Conservation (phyloP, 1,140 invertebrate genomes). For the Drosophila serrata region DNA sequence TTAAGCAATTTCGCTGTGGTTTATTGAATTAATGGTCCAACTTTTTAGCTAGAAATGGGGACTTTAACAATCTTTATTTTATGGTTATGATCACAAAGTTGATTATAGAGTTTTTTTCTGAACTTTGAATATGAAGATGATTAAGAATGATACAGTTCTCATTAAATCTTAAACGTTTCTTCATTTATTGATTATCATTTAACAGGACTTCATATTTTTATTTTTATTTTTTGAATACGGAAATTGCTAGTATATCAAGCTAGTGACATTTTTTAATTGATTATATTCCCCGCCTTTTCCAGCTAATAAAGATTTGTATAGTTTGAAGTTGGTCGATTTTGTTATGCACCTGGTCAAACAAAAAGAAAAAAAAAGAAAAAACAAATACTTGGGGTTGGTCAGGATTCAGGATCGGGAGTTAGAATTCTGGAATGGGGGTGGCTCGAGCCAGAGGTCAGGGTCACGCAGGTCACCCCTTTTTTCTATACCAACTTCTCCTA, state of each 20-base stretch:
- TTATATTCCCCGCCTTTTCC: slow-evolving; percentile 32
- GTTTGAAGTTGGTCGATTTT: slow-evolving; percentile 60
- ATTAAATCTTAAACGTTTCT: too few species aligned
- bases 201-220: too few species aligned
- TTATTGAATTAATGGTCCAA: slow-evolving; percentile 29
- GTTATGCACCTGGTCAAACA: slow-evolving; percentile 71
- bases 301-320: slow-evolving; percentile 76
- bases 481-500: slow-evolving; percentile 43
- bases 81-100: not conserved
- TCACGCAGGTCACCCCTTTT: slow-evolving; percentile 64
- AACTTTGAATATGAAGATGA: too few species aligned
- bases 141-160: too few species aligned
- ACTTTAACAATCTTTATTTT: not conserved
- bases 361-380: not conserved
- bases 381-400: slow-evolving; percentile 50
- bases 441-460: slow-evolving; percentile 50
- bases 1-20: slow-evolving; percentile 34
- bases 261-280: slow-evolving; percentile 74
- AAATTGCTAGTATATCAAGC: slow-evolving; percentile 20
- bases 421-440: slow-evolving; percentile 4
- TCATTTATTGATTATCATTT: too few species aligned
- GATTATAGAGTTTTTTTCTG: too few species aligned
- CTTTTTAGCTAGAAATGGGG: not conserved
- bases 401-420: slow-evolving; percentile 15
- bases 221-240: not conserved